A percentile compares a stretch with the other conserved stretches of the same genome.
Conservation (phyloP, 2,888 invertebrate species). For the Gonocerus acuteangulatus region DNA sequence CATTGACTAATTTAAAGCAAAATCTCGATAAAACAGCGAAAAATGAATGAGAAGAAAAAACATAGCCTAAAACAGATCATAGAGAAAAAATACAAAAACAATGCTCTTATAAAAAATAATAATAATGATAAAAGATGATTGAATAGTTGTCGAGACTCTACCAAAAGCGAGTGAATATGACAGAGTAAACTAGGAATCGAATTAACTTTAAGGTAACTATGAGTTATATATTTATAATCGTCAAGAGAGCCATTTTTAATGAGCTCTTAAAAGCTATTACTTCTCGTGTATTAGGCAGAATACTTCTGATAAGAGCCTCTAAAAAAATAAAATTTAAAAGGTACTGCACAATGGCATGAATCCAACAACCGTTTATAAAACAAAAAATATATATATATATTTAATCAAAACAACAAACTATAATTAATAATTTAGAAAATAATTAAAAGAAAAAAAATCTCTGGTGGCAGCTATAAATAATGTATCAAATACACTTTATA, state of each 20-base stretch:
- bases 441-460: slow-evolving; percentile 11
- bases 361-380: slow-evolving; percentile 22
- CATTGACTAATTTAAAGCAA: slow-evolving; percentile 9
- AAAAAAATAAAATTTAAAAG: too few relatives aligned
- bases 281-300: too few relatives aligned
- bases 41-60: not conserved
- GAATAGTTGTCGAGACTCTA: too few relatives aligned
- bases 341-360: slow-evolving; percentile 20
- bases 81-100: not conserved
- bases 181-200: too few relatives aligned
- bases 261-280: too few relatives aligned
- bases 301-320: too few relatives aligned
- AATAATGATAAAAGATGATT: too few relatives aligned
- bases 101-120: not conserved
- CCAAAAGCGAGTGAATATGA: too few relatives aligned
- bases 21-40: not conserved
- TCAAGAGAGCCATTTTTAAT: too few relatives aligned
- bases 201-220: too few relatives aligned
- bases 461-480: slow-evolving; percentile 22
- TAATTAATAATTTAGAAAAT: slow-evolving; percentile 24
- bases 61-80: not conserved
- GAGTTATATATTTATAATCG: too few relatives aligned
- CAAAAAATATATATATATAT: slow-evolving; percentile 15
- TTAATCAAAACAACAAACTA: slow-evolving; percentile 15
- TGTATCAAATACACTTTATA: slow-evolving; percentile 23